A percentile compares a stretch with the other conserved stretches of the same genome.
phyloP scores from a whole-genome alignment of 2,113 vertebrate species.

The Carettochelys insculpta region DNA sequence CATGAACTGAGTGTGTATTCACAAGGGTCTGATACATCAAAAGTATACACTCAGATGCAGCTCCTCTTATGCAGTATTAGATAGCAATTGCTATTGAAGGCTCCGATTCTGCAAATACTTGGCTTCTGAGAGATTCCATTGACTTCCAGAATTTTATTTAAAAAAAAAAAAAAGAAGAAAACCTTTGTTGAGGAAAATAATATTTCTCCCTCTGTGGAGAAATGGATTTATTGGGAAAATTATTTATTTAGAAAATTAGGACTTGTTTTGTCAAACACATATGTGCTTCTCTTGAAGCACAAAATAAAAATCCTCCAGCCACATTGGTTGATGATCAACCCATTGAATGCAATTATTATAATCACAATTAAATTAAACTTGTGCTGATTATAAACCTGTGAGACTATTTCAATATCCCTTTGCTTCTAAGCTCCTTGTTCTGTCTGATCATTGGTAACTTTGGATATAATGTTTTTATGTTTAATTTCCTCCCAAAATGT shows the following conservation, averaged over 20 bases:
- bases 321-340: not conserved
- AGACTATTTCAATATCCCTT: not conserved
- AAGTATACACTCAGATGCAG: not conserved
- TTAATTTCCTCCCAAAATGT: not conserved
- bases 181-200: not conserved
- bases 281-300: not conserved
- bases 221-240: not conserved
- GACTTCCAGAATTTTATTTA: rapidly evolving
- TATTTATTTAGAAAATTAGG: not conserved
- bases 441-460: not conserved
- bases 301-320: not conserved
- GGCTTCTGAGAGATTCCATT: not conserved
- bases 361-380: not conserved
- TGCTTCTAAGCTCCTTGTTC: not conserved
- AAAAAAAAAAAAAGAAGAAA: too few relatives aligned
- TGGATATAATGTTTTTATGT: not conserved
- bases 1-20: not conserved
- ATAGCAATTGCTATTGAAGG: not conserved
- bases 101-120: not conserved
- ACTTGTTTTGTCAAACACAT: not conserved
- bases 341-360: not conserved
- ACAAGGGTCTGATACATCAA: not conserved
- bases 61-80: not conserved
- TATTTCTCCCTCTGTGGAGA: not conserved
- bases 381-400: rapidly evolving